Conservation (phyloP, 2,113 vertebrate species). For the Shinisaurus crocodilurus region DNA sequence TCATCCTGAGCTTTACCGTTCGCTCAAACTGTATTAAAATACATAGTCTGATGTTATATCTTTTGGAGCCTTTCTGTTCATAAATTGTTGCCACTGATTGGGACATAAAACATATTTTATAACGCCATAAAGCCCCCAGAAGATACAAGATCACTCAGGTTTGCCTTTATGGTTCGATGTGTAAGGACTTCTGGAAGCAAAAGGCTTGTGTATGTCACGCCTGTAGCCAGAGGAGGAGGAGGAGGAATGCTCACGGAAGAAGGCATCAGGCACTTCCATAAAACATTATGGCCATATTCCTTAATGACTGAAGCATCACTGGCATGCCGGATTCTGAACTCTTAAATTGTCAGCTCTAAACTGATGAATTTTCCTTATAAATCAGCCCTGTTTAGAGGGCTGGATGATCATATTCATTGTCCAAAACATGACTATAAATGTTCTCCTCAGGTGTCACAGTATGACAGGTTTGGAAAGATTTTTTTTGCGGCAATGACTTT, state of each 20-base stretch:
- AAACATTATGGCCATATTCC: slow-evolving; percentile 61
- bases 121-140: slow-evolving; percentile 72
- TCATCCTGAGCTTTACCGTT: slow-evolving; percentile 66
- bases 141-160: slow-evolving; percentile 75
- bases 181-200: slow-evolving; percentile 55
- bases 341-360: slow-evolving; percentile 66
- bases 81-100: slow-evolving; percentile 75
- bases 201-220: slow-evolving; percentile 64
- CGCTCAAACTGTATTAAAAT: slow-evolving; percentile 74
- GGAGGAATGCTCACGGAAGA: slow-evolving; percentile 28
- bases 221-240: slow-evolving; percentile 37
- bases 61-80: slow-evolving; percentile 62
- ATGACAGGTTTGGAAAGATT: background rate
- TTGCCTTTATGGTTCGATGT: slow-evolving; percentile 73
- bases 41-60: slow-evolving; percentile 68
- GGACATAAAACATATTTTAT: slow-evolving; percentile 76
- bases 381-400: slow-evolving; percentile 61
- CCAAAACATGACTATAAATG: slow-evolving; percentile 21
- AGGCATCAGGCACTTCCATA: slow-evolving; percentile 58
- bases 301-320: slow-evolving; percentile 52
- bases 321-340: slow-evolving; percentile 41
- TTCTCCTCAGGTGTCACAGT: slow-evolving; percentile 36
- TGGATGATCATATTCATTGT: slow-evolving; percentile 19
- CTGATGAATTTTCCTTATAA: slow-evolving; percentile 61
- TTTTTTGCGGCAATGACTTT: slow-evolving; percentile 7